Base-by-base conservation (phyloP, 2,888 invertebrate genomes). In the Andrena praecox region DNA sequence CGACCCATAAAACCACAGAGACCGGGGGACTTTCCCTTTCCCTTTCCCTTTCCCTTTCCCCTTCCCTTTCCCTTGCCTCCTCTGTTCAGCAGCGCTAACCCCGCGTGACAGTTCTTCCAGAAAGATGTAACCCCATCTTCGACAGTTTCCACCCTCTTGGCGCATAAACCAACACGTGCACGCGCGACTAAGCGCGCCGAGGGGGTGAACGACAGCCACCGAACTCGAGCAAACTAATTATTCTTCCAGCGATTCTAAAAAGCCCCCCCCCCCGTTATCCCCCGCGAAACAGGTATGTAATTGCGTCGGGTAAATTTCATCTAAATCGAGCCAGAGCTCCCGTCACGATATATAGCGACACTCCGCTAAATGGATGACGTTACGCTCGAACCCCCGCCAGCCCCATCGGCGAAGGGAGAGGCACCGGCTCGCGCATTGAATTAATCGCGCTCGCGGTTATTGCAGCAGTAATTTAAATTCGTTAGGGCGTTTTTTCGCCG, bases 1-100 rank as follows among this genome's bases (percentile, higher is more conserved):
- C 92, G 93, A 92, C 86, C 93, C 90, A 92, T 93, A 93, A 93
- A 93, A 93, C 89, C 89, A 80, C 85, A 77, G 73, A 75, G 89
- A 80, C 87, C 87, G 85, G 86, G 88, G 84, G 87, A 87, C 89
- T 87, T 74, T 75, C 79, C 48, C 48, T 27, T 62, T 35, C 52
- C 20, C 89, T 87, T 74, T 75, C 79, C 48, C 48, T 27, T 62
- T 35, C 52, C 20, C 20, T 20, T 87, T 74, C 74, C 79, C 48
- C 35, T 27, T 62, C 31, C 52, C 89, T 87, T 74, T 75, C 79
- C 48, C 48, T 27, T 62, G 29, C 52, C 54, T 59, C 63, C 29
- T 29, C 33, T 64, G 52, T 29, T 33, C 24, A 56, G 2, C 54
- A 4, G 48, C 54, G 52, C 35, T 29, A 52, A 2, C 42, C 42